Conservation (phyloP, 2,888 invertebrate species). For the Hetaerina titia region DNA sequence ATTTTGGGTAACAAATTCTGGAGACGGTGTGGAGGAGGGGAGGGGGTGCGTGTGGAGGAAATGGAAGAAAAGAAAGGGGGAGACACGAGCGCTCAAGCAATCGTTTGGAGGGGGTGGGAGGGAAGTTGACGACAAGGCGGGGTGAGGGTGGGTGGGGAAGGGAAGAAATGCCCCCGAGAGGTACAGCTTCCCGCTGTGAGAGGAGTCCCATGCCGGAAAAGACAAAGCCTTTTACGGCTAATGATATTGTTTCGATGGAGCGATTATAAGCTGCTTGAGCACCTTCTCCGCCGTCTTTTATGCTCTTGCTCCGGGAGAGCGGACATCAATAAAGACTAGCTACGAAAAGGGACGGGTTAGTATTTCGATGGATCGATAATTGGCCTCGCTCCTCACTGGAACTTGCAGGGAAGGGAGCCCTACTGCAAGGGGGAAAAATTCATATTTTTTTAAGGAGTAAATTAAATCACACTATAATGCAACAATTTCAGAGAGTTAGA, state of each 20-base stretch:
- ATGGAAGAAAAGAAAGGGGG: too few species aligned
- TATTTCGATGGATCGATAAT: background rate
- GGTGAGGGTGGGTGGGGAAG: background rate
- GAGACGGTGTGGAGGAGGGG: background rate
- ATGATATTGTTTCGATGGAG: background rate
- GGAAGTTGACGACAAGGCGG: background rate
- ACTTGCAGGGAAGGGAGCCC: background rate
- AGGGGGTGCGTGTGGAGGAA: background rate
- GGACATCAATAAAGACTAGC: background rate
- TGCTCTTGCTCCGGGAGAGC: too few species aligned
- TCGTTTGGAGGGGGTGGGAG: background rate
- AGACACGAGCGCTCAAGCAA: too few species aligned
- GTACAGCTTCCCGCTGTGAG: too few species aligned
- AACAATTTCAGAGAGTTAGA: too few species aligned
- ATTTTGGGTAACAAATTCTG: background rate
- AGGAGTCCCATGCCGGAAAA: too few species aligned
- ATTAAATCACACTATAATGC: background rate
- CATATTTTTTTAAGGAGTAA: background rate
- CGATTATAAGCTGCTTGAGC: background rate
- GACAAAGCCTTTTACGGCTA: too few species aligned
- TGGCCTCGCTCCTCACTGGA: background rate
- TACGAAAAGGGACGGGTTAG: background rate
- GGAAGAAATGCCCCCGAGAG: background rate
- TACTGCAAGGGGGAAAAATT: background rate
- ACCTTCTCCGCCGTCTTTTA: too few species aligned